Evolutionary conservation across 1,140 invertebrate species (phyloP).

Genomic region (Coptotermes formosanus): DNA sequence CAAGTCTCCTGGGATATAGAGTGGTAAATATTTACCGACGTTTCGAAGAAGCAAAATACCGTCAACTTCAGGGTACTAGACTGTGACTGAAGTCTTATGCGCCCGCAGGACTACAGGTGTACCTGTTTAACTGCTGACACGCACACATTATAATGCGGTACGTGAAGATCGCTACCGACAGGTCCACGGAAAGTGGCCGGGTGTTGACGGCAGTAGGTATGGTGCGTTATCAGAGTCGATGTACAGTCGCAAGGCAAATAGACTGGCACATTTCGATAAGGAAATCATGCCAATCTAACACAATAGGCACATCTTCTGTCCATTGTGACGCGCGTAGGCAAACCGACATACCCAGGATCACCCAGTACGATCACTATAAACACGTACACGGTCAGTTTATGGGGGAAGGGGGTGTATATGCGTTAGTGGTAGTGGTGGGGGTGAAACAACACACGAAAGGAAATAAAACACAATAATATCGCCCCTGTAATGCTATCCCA

Average conservation of each 20-base stretch:
- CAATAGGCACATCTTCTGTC: neutral
- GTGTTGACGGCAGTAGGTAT: too few relatives aligned
- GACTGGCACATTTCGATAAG: neutral
- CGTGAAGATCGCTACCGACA: too few relatives aligned
- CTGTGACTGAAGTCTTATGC: too few relatives aligned
- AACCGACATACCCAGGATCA: neutral
- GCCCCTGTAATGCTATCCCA: conserved; percentile 8
- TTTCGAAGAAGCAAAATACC: too few relatives aligned
- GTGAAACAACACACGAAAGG: neutral
- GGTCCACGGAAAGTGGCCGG: too few relatives aligned
- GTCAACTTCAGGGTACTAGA: too few relatives aligned
- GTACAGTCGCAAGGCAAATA: neutral
- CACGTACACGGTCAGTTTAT: neutral
- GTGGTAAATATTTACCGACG: too few relatives aligned
- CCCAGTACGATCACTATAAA: neutral
- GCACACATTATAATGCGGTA: too few relatives aligned
- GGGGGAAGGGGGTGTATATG: neutral
- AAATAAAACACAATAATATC: conserved; percentile 17
- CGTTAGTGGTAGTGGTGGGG: neutral
- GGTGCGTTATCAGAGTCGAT: neutral
- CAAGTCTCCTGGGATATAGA: too few relatives aligned
- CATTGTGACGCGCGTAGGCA: neutral
- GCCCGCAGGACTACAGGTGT: too few relatives aligned
- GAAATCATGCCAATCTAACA: neutral
- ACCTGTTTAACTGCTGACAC: too few relatives aligned